Base-by-base conservation (phyloP, 2,797 vertebrate genomes). In the Fundulus diaphanus region DNA sequence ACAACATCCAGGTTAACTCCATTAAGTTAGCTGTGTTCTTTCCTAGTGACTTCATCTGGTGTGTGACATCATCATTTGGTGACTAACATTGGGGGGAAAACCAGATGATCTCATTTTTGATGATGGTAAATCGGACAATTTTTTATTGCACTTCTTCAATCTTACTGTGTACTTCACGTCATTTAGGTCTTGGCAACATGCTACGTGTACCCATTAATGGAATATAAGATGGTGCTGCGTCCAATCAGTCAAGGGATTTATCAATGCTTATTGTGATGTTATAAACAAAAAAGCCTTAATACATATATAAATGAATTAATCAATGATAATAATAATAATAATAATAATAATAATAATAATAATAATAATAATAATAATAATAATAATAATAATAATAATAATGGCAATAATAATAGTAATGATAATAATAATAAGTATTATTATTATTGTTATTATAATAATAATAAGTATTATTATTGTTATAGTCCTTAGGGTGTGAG, bases 71-170 rank as follows among this genome's bases (percentile, higher is more conserved):
- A 88, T 81, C 49, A 56, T 0, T 56, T 54, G 59, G 54, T 90
- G 89, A 92, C 78, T 85, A 59, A 59, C 56, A 59, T 16, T 59
- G 78, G 0, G 18, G 78, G 83, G 74, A 87, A 90, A 75, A 18
- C 70, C 27, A 76, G 76, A 54, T 89, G 87, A 90, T 71, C 24
- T 89, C 83, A 90, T 70, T 68, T 74, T 52, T 77, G 56, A 1
- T 59, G 29, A 59, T 59, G 29, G 56, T 20, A 59, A 59, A 59
- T 59, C 56, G 33, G 56, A 59, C 31, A 33, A 7, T 13, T 59
- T 59, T 59, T 59, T 33, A 20, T 33, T 20, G 8, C 56, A 20
- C 29, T 44, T 44, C 9, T 44, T 44, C 9, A 44, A 11, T 44
- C 42, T 59, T 49, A 16, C 18, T 49, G 31, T 59, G 29, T 59